Evolutionary conservation across 92 coral and sea anemone genomes (phyloP), one percentile per base, ranked within the genome.

Genomic region (Porites evermanni): DNA sequence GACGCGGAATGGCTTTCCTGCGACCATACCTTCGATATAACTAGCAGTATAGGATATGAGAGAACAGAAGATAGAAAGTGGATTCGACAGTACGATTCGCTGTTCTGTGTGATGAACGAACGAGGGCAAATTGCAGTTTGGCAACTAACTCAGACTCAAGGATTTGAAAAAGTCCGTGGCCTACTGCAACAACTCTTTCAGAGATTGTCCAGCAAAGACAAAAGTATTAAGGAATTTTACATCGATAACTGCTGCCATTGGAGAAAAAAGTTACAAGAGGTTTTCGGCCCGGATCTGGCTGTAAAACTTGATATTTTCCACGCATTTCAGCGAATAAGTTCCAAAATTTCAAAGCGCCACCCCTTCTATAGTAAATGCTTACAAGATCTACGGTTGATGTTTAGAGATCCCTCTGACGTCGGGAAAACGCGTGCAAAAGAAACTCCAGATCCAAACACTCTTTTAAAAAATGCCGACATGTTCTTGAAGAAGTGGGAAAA

Each of bases 191-290:
- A 75, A 68, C 64, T 89, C 6, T 11, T 2, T 14, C 50, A 20
- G 72, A 80, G 95, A 82, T 82, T 80, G 9, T 51, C 73, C 19
- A 69, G 51, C 6, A 75, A 89, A 74, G 84, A 81, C 24, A 82
- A 69, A 32, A 52, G 54, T 68, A 56, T 92, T 12, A 72, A 86
- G 32, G 90, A 74, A 61, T 73, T 77, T 20, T 80, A 67, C 63
- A 79, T 92, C 29, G 95, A 92, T 67, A 86, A 89, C 85, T 92
- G 95, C 70, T 92, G 91, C 71, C 80, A 89, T 29, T 83, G 83
- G 86, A 74, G 91, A 17, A 77, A 77, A 4, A 92, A 92, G 64
- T 74, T 92, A n/a, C 88, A 89, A 70, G 77, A 29, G 3, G 77
- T 83, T 1, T 88, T 82, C 70, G 88, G 85, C 47, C 16, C 72